Evolutionary conservation across 2,113 vertebrate genomes (phyloP), one percentile per base, ranked within the genome.

Genomic region (Ramphastos sulfuratus): DNA sequence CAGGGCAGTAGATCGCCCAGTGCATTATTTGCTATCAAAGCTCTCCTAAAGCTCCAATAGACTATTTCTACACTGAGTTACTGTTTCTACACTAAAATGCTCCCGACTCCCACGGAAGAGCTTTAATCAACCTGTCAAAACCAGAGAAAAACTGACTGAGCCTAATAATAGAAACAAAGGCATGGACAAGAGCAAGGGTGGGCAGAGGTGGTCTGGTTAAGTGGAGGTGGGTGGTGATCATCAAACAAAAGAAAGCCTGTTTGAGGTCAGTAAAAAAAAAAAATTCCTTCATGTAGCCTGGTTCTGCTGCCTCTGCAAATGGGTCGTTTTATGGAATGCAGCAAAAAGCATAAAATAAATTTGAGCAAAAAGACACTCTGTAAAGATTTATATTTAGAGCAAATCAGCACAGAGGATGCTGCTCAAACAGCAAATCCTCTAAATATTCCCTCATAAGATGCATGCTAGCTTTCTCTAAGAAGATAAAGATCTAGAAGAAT

Each of bases 21-120:
- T 33, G 92, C 89, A 92, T 96, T 96, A 97, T 80, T 94, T 80
- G 61, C 95, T 93, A 83, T 87, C 52, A 87, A 92, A 95, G 77
- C 80, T 71, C 92, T 93, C 86, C 85, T 94, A 96, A 96, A 90
- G 56, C 64, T 82, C 79, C 21, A 5, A 64, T 2, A 75, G 52
- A 89, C 89, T 77, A 64, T 70, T 79, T 74, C 92, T 64, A 81
- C 60, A 58, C 46, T 4, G 5, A 89, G 48, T 71, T 71, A 90
- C 56, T 81, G 58, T 48, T 82, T 88, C 61, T 71, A 56, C 50
- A 59, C 24, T 60, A 72, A 85, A 91, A 59, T 1, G 1, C n/a
- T 67, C 35, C 63, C 1, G 2, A 8, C 7, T 60, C 73, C 39
- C 54, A 58, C 8, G 20, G 56, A 90, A 83, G 73, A 82, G 37